Evolutionary conservation across 2,113 vertebrate species (phyloP).

Genomic region (Syngnathus scovelli): DNA sequence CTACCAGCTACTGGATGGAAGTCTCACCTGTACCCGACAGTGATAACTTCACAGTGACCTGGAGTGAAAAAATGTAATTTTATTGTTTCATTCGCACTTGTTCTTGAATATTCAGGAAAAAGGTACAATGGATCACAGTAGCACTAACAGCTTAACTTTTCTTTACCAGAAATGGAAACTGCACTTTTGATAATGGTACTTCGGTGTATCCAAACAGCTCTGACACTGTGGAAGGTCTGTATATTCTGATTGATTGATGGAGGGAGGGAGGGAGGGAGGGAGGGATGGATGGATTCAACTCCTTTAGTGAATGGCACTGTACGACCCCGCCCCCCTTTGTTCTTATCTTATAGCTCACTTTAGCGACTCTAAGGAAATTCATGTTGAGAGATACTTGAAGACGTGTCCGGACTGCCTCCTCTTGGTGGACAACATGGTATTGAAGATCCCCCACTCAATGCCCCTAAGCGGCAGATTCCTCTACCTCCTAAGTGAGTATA

Average conservation of each 20-base stretch:
- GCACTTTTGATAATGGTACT: neutral
- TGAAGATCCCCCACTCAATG: neutral
- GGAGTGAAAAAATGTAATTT: conserved; percentile 30
- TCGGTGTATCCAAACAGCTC: neutral
- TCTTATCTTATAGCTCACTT: conserved; percentile 15
- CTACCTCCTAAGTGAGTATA: conserved; percentile 39
- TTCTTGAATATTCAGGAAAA: neutral
- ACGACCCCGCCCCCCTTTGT: too few species aligned
- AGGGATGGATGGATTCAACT: too few species aligned
- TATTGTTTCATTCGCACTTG: neutral
- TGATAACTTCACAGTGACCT: conserved; percentile 1
- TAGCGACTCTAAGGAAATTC: neutral
- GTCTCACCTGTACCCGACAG: neutral
- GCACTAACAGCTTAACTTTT: neutral
- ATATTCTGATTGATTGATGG: neutral
- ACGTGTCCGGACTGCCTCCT: conserved; percentile 43
- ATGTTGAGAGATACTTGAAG: conserved; percentile 18
- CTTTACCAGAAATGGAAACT: conserved; percentile 27
- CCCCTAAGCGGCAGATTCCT: conserved; percentile 14
- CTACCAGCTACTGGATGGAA: conserved; percentile 29
- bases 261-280: too few species aligned
- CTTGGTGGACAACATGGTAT: conserved; percentile 15
- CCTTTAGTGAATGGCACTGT: too few species aligned
- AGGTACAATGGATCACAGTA: neutral
- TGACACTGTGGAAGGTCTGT: conserved; percentile 29